Evolutionary conservation across 2,113 vertebrate species (phyloP).

Genomic region (Melanotaenia duboulayi): DNA sequence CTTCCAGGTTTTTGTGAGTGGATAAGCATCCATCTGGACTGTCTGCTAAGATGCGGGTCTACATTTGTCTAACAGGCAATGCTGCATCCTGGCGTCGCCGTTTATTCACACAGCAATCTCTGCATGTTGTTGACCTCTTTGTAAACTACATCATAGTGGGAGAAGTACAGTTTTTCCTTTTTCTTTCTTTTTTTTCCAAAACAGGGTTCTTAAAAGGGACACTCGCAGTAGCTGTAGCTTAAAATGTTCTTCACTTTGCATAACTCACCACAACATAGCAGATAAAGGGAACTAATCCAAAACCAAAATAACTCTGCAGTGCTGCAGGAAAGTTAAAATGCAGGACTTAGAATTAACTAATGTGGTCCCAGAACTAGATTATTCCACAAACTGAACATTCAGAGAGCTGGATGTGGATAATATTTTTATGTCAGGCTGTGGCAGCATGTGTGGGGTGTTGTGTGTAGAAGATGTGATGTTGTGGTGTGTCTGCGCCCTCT

Average conservation of each 20-base stretch:
- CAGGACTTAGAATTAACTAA: conserved; percentile 55
- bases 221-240: conserved; percentile 18
- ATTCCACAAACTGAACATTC: conserved; percentile 65
- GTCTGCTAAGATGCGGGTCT: conserved; percentile 43
- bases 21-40: conserved; percentile 75
- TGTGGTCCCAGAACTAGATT: conserved; percentile 35
- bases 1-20: conserved; percentile 69
- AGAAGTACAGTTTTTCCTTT: conserved; percentile 16
- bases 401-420: conserved; percentile 54
- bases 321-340: conserved; percentile 50
- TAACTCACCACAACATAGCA: conserved; percentile 50
- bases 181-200: background rate
- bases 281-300: conserved; percentile 56
- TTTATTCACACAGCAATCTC: conserved; percentile 20
- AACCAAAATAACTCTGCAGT: conserved; percentile 57
- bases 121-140: conserved; percentile 30
- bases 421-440: conserved; percentile 58
- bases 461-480: conserved; percentile 53
- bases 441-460: conserved; percentile 43
- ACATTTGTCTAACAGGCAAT: conserved; percentile 33
- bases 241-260: conserved; percentile 48
- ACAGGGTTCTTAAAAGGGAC: conserved; percentile 15
- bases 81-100: conserved; percentile 6
- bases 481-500: conserved; percentile 44
- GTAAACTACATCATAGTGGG: background rate